Conservation (phyloP, 2,797 vertebrate genomes). For the Coregonus sp. region DNA sequence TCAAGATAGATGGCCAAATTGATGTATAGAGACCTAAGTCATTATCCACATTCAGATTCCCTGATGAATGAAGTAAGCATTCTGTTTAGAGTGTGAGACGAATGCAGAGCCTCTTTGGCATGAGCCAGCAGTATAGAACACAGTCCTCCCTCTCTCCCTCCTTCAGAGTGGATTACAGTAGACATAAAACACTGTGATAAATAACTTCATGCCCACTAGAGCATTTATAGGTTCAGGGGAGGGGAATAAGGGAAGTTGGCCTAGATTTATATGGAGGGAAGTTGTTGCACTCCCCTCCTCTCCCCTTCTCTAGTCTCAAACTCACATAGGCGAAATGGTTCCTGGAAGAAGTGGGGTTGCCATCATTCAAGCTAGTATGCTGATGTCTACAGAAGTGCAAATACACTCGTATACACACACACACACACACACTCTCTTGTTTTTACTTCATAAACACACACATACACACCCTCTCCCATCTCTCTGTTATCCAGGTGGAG, state of each 20-base stretch:
- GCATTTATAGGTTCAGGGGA: conserved; percentile 39
- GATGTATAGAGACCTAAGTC: background rate
- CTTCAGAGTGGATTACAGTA: conserved; percentile 8
- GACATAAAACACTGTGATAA: conserved; percentile 51
- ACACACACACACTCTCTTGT: background rate
- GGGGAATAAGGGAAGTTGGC: background rate
- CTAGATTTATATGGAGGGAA: background rate
- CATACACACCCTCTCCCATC: background rate
- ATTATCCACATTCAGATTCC: background rate
- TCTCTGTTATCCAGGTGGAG: conserved; percentile 81
- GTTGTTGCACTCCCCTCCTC: conserved; percentile 8
- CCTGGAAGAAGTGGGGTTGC: background rate
- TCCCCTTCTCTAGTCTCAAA: background rate
- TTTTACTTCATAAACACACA: background rate
- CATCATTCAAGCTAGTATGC: background rate
- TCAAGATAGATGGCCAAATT: too few species aligned
- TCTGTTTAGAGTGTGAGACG: background rate
- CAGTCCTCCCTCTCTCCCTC: background rate
- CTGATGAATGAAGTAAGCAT: background rate
- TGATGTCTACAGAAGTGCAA: background rate
- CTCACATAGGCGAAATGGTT: background rate
- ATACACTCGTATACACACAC: background rate
- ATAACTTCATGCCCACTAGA: conserved; percentile 22
- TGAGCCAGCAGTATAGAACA: conserved; percentile 32
- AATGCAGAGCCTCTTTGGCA: conserved; percentile 1